Base-by-base conservation (phyloP, 2,888 invertebrate genomes). In the Erannis defoliaria region DNA sequence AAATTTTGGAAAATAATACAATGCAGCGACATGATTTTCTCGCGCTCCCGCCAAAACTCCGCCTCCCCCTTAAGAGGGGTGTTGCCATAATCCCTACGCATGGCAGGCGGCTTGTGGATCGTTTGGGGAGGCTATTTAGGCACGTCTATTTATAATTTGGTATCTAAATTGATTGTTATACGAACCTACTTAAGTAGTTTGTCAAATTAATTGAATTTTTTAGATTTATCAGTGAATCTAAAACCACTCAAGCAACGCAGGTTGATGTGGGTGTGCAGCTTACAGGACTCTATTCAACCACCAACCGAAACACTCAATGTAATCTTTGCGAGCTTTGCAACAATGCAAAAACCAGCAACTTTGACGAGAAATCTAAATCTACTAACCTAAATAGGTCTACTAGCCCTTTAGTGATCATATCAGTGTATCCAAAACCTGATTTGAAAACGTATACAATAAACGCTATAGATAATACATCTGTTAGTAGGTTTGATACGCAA, bases 391-490 rank as follows among this genome's bases (percentile, higher is more conserved):
- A 77, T 54, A 68, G 73, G 40, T 66, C 67, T 38, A 72, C 76
- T 53, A 89, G 78, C 62, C 91, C 91, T 16, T 62, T 91, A 18
- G 86, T 92, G 2, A 77, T 91, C 12, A 91, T 92, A 84, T 90
- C 92, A 2, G 90, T 92, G 2, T 91, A 87, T 70, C 87, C 88
- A 12, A 85, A 83, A 58, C 73, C 75, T 60, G 80, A 79, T 5
- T 10, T 31, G 23, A 50, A 50, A 8, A 49, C 49, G 16, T 37
- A 10, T 38, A 23, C 26, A 37, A 16, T 26, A 16, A 12, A 21
- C 16, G 2, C 23, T 6, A 40, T 21, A 2, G 51, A 51, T 29
- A 31, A 3, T 5, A 26, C 5, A 26, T 14, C 38, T 12, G 18
- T n/a, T 6, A 19, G 29, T 51, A 51, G 51, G 46, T 23, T 18